Percentiles rank a stretch among this genome's conserved stretches.
These are phyloP conservation scores for Aegotheles bennettii DNA, from an alignment of 2,113 vertebrate species.

Conservation along the genomic window DNA sequence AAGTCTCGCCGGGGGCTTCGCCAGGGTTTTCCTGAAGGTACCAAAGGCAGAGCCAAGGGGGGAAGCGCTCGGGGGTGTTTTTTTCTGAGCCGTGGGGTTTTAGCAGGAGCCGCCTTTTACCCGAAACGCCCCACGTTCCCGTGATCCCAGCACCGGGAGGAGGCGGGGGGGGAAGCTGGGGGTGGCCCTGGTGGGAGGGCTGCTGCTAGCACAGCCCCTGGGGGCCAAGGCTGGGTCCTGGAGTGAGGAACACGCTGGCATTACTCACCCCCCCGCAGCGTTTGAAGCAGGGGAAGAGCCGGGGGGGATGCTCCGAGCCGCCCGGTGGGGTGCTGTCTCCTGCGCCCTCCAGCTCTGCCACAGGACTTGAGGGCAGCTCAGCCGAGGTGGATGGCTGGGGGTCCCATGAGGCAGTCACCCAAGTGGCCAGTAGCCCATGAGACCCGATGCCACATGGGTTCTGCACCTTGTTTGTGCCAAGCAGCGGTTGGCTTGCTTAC, in stretches of 20 bases:
- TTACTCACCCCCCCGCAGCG: not conserved
- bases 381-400: not conserved
- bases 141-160: not conserved
- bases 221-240: not conserved
- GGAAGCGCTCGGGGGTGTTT: not conserved
- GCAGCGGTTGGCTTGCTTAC: not conserved
- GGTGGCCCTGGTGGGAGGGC: not conserved
- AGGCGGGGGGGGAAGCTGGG: not conserved
- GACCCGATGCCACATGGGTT: accelerated
- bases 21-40: not conserved
- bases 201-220: not conserved
- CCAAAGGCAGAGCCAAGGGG: not conserved
- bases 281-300: not conserved
- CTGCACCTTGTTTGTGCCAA: not conserved
- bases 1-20: not conserved
- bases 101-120: not conserved
- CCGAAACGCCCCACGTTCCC: not conserved
- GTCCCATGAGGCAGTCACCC: not conserved
- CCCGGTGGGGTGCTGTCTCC: accelerated
- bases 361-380: not conserved
- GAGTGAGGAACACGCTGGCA: accelerated
- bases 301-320: not conserved
- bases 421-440: not conserved
- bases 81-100: not conserved
- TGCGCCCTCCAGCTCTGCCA: not conserved